Evolutionary conservation across 2,797 vertebrate genomes (phyloP), one percentile per base, ranked within the genome.

Genomic region (Chaenodraco wilsoni): DNA sequence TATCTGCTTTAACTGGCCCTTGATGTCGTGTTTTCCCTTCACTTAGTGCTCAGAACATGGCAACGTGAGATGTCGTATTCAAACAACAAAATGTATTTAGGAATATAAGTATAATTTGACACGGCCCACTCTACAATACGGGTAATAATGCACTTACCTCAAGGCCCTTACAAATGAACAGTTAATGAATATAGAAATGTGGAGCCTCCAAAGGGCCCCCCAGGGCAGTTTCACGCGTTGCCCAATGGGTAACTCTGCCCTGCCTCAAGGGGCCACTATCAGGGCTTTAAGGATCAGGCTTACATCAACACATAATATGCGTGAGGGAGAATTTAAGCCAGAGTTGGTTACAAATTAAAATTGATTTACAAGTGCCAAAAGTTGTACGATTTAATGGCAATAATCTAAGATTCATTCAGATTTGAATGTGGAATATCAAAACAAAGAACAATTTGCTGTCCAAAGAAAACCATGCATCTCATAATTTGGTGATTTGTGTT

Each of bases 91-190:
- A 40, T 65, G 10, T 23, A 44, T 16, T 45, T 4, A 37, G 23
- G 9, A 37, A 68, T 41, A 56, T n/a, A 65, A 48, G 21, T 48
- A 5, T 0, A 57, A 65, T 19, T 63, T 12, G 3, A 23, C 33
- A 55, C n/a, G 33, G 14, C 21, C 21, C 3, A 58, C 15, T 68
- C 23, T 70, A 27, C 5, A 37, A 54, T 11, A 55, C 21, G 31
- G 2, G 19, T 46, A 45, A 64, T 12, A 59, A 65, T 31, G 33
- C 19, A 76, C 23, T 60, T 58, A 46, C 68, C 51, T 56, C 19
- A 19, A 63, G 52, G 55, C 55, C 23, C 41, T 61, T 61, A 62
- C n/a, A n/a, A 61, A 52, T 62, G 43, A 4, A 10, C 3, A 57
- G 58, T 62, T 56, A 44, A 23, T 57, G 19, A 64, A 74, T 37